These are phyloP conservation scores for Rhinopomastus cyanomelas DNA, from an alignment of 2,113 vertebrate genomes.

Conservation along the genomic window DNA sequence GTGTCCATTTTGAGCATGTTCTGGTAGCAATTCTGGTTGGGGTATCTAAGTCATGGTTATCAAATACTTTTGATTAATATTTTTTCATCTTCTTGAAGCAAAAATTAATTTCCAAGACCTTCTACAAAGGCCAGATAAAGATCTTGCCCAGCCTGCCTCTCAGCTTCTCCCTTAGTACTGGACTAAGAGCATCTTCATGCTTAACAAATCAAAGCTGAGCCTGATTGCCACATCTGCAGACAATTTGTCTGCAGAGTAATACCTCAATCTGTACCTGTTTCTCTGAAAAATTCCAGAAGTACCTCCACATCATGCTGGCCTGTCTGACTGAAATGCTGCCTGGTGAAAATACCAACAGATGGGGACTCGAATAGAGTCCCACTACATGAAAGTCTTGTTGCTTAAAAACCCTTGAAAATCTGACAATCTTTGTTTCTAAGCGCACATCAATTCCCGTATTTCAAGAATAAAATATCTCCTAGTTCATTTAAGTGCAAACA, in stretches of 20 bases:
- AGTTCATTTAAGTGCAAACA: background rate
- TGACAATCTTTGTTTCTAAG: background rate
- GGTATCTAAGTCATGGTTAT: background rate
- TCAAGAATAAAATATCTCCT: background rate
- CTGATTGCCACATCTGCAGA: background rate
- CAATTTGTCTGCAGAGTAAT: background rate
- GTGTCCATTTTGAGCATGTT: background rate
- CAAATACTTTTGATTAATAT: background rate
- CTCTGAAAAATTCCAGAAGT: background rate
- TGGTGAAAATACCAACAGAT: background rate
- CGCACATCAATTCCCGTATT: no score
- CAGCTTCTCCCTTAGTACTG: background rate
- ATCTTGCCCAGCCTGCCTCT: background rate
- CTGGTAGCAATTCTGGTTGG: background rate
- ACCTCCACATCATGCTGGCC: background rate
- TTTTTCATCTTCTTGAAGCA: background rate
- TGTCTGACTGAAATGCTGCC: background rate
- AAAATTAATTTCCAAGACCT: background rate
- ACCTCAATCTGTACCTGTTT: background rate
- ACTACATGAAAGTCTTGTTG: background rate
- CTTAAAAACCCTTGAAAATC: background rate
- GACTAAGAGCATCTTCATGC: rapidly evolving
- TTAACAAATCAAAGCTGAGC: background rate
- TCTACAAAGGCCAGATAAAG: background rate
- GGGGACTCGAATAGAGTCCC: background rate